Evolutionary conservation across 2,797 vertebrate species (phyloP).

Genomic region (Urophycis tenuis): DNA sequence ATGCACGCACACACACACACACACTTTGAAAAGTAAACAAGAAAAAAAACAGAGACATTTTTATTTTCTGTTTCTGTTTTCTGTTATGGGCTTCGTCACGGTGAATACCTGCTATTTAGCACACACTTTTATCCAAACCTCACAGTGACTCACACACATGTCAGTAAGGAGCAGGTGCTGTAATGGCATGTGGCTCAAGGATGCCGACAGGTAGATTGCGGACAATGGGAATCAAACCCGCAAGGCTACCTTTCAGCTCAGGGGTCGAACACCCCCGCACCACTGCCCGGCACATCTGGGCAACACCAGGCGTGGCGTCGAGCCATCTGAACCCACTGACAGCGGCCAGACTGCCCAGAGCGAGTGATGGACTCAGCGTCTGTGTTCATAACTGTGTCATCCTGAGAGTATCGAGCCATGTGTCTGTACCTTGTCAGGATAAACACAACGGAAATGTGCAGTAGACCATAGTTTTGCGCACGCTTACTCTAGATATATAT

Average conservation of each 20-base stretch:
- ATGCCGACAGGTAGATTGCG: not conserved
- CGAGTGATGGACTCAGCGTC: not conserved
- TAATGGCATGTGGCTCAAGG: not conserved
- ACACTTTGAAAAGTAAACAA: slow-evolving; percentile 29
- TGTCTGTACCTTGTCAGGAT: not conserved
- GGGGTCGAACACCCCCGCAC: not conserved
- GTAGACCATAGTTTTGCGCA: not conserved
- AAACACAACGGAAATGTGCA: not conserved
- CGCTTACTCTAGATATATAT: not conserved
- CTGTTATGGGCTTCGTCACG: too few relatives aligned
- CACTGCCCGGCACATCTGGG: not conserved
- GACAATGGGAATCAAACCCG: not conserved
- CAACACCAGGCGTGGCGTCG: not conserved
- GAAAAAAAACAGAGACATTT: too few relatives aligned
- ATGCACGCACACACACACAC: not conserved
- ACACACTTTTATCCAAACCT: not conserved
- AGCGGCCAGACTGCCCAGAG: not conserved
- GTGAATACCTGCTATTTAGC: not conserved
- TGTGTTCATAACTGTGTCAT: not conserved
- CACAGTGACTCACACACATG: too few relatives aligned
- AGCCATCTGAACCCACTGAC: not conserved
- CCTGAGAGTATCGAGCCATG: not conserved
- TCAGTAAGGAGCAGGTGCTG: not conserved
- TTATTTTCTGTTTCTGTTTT: too few relatives aligned
- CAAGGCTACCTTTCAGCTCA: not conserved